Base-by-base conservation (phyloP, 1,140 invertebrate genomes). In the Drosophila mauritiana region DNA sequence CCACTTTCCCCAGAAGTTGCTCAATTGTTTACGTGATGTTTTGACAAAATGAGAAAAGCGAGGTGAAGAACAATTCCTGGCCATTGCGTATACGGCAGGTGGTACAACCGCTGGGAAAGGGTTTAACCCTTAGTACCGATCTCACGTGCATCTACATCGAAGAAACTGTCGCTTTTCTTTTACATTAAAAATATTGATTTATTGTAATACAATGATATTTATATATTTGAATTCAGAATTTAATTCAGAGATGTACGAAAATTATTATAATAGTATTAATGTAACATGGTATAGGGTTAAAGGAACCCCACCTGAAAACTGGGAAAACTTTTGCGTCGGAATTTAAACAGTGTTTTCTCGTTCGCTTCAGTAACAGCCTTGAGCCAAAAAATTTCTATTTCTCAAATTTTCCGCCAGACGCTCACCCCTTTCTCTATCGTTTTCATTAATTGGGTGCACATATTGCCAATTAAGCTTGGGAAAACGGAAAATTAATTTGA, bases 21-120 rank as follows among this genome's bases (percentile, higher is more conserved):
- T 80, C 83, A 89, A 88, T 88, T 88, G 83, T 89, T 88, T 88
- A 88, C 83, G 83, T 88, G 83, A 83, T 83, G 79, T 88, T 88
- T 88, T 52, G 76, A 57, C 74, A 75, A 86, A 86, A 86, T 86
- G 73, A 79, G 70, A 77, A 83, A 77, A 76, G 61, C 84, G 48
- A 53, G 40, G 27, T n/a, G 43, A 69, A 68, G 49, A 69, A 69
- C 67, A 70, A 57, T 70, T 70, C 73, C 63, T 53, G 80, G 70
- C 37, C 51, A 72, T 88, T 86, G 80, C 84, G 79, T 88, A 86
- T 86, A 86, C 82, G 82, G 59, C 79, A 49, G 20, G 73, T 75
- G 59, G 80, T 55, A 36, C 39, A 11, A 4, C 8, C 3, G 13
- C 42, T 40, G 59, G 8, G 27, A 34, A 17, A 10, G 37, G 8